A percentile compares a stretch with the other conserved stretches of the same genome.
phyloP scores from a whole-genome alignment of 2,888 invertebrate genomes.

The Rosalia funebris region DNA sequence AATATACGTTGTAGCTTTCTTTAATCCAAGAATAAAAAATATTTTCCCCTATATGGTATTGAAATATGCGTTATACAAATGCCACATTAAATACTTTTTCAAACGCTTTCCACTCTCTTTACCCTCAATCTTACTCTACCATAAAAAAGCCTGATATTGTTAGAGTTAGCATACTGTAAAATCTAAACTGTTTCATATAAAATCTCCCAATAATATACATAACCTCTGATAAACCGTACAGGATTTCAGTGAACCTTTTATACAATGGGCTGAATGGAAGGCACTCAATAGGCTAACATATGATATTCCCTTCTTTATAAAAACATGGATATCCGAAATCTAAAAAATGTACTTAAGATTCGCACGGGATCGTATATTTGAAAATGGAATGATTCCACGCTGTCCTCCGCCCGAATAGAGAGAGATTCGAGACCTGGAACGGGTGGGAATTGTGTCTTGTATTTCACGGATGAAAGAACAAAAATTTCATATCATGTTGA shows the following conservation, averaged over 20 bases:
- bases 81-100: too few species aligned
- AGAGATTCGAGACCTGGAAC: not conserved
- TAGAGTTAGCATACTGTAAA: slow-evolving; percentile 13
- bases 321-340: slow-evolving; percentile 28
- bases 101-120: too few species aligned
- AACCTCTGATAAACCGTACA: slow-evolving; percentile 26
- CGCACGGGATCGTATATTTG: slow-evolving; percentile 23
- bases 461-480: slow-evolving; percentile 57
- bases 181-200: slow-evolving; percentile 1
- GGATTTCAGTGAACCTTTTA: slow-evolving; percentile 20
- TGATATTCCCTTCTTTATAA: slow-evolving; percentile 24
- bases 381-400: slow-evolving; percentile 19
- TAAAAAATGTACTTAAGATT: slow-evolving; percentile 27
- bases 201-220: slow-evolving; percentile 23
- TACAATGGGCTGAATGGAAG: slow-evolving; percentile 23
- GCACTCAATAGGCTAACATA: slow-evolving; percentile 15
- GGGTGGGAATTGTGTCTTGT: slow-evolving; percentile 49
- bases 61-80: too few species aligned
- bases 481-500: slow-evolving; percentile 62
- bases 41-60: too few species aligned
- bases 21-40: too few species aligned
- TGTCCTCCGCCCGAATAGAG: slow-evolving; percentile 1
- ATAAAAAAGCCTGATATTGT: too few species aligned
- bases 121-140: too few species aligned
- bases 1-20: too few species aligned